Conservation (phyloP, 2,888 invertebrate species). For the Tetanocera ferruginea region DNA sequence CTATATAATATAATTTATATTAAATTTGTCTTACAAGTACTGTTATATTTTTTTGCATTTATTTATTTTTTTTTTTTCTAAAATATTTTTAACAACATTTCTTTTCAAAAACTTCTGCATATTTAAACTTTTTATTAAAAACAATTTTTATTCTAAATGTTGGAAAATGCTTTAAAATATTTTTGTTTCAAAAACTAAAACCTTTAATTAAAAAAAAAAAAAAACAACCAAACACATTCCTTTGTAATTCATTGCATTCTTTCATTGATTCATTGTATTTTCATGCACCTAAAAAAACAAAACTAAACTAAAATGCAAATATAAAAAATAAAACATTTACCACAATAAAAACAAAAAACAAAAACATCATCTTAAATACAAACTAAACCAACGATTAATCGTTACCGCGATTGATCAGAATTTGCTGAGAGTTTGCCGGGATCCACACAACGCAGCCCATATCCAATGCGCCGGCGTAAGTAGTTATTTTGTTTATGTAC, state of each 20-base stretch:
- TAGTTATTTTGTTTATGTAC: constrained; percentile 61
- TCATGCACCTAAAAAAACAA: constrained; percentile 48
- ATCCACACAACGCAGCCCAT: constrained; percentile 87
- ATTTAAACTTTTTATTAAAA: neutral
- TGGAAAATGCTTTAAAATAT: constrained; percentile 31
- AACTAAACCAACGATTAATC: constrained; percentile 29
- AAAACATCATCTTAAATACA: constrained; percentile 35
- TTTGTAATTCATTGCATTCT: constrained; percentile 37
- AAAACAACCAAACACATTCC: neutral
- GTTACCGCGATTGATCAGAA: constrained; percentile 72
- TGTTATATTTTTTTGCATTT: too few species aligned
- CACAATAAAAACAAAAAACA: constrained; percentile 41
- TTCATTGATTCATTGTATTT: constrained; percentile 52
- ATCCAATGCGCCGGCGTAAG: constrained; percentile 88
- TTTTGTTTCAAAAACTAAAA: too few species aligned
- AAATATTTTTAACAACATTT: neutral
- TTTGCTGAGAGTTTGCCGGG: constrained; percentile 89
- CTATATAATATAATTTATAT: too few species aligned
- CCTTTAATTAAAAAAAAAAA: neutral
- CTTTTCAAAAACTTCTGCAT: neutral
- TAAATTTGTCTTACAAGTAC: too few species aligned
- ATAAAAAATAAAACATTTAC: constrained; percentile 42
- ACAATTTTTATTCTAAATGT: neutral
- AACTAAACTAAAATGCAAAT: constrained; percentile 46
- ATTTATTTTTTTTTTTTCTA: neutral